phyloP scores from a whole-genome alignment of 2,113 vertebrate species.

The Entomyzon cyanotis region DNA sequence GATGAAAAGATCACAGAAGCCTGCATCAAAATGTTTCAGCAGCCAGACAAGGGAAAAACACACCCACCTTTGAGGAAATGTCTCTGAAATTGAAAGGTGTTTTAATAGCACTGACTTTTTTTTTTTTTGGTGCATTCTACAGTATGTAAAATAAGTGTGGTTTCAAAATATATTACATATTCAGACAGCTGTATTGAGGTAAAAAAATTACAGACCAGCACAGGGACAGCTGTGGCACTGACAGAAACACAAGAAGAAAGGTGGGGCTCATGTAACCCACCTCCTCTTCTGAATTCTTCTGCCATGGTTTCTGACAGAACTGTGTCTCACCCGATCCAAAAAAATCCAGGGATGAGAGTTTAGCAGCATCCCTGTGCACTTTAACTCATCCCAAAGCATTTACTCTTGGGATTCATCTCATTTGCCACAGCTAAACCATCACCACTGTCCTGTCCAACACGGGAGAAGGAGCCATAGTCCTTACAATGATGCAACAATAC shows the following conservation, averaged over 20 bases:
- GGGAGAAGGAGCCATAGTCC: background rate
- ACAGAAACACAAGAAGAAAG: background rate
- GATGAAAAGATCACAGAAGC: background rate
- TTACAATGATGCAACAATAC: background rate
- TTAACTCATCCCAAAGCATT: background rate
- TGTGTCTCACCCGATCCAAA: background rate
- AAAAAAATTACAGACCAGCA: background rate
- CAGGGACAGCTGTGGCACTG: background rate
- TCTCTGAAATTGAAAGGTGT: background rate
- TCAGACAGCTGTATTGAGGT: background rate
- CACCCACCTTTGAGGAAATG: background rate
- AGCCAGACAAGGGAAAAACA: background rate
- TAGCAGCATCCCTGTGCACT: background rate
- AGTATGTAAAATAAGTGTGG: background rate
- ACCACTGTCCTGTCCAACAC: background rate
- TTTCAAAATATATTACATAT: background rate
- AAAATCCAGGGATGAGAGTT: background rate
- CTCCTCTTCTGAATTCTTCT: background rate
- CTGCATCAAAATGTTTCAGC: background rate
- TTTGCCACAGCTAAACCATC: background rate
- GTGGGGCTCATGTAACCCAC: background rate
- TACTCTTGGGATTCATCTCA: accelerated
- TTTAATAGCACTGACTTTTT: background rate
- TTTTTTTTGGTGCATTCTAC: background rate
- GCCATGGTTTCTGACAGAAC: background rate